Evolutionary conservation across 2,888 invertebrate species (phyloP).

Genomic region (Erebia aethiops): DNA sequence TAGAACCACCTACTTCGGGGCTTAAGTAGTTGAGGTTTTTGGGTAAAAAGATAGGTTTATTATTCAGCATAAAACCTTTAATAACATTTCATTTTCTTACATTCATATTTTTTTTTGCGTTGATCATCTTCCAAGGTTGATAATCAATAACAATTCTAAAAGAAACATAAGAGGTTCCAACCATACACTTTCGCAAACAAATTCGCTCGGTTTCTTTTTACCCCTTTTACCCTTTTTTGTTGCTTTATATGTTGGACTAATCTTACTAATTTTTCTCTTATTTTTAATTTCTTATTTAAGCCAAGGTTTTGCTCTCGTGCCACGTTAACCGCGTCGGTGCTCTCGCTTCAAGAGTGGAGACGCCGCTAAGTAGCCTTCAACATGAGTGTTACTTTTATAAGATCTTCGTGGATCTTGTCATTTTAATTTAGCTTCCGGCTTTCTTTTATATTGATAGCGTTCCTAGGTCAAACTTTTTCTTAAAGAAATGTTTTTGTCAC

Average conservation of each 20-base stretch:
- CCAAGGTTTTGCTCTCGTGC: slow-evolving; percentile 10
- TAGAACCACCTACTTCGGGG: not conserved
- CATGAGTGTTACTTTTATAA: slow-evolving; percentile 44
- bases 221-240: too few relatives aligned
- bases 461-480: slow-evolving; percentile 10
- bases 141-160: too few relatives aligned
- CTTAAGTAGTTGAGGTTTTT: too few relatives aligned
- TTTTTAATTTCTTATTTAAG: slow-evolving; percentile 5
- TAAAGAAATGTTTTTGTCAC: not conserved
- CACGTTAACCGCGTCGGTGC: slow-evolving; percentile 34
- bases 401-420: slow-evolving; percentile 31
- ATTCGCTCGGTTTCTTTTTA: too few relatives aligned
- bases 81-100: too few relatives aligned
- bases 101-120: too few relatives aligned
- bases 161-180: too few relatives aligned
- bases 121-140: too few relatives aligned
- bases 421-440: slow-evolving; percentile 28
- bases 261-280: not conserved
- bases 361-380: slow-evolving; percentile 34
- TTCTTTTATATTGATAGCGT: slow-evolving; percentile 5
- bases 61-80: too few relatives aligned
- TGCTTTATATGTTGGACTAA: not conserved
- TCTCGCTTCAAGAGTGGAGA: slow-evolving; percentile 26
- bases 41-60: too few relatives aligned
- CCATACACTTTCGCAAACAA: too few relatives aligned